These are phyloP conservation scores for Macaria notata DNA, from an alignment of 2,888 invertebrate genomes.

Conservation along the genomic window DNA sequence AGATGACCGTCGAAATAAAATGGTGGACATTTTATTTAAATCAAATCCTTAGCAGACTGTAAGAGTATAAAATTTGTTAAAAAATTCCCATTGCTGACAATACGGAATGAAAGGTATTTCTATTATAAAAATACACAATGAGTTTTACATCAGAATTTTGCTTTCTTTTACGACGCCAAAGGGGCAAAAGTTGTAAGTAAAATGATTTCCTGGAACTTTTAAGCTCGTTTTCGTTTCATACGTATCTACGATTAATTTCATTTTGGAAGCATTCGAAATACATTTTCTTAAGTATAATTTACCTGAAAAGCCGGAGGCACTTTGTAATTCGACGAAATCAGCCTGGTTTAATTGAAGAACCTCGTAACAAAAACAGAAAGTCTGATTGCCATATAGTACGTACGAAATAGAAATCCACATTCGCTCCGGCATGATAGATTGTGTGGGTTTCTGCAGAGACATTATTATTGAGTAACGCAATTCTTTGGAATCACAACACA, in stretches of 20 bases:
- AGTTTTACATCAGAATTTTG: too few species aligned
- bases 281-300: background rate
- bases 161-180: too few species aligned
- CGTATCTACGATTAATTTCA: background rate
- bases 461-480: conserved; percentile 48
- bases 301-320: background rate
- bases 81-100: too few species aligned
- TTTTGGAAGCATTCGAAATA: background rate
- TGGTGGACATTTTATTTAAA: too few species aligned
- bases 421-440: conserved; percentile 11
- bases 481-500: conserved; percentile 57
- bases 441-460: conserved; percentile 16
- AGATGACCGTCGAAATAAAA: too few species aligned
- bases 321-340: conserved; percentile 7
- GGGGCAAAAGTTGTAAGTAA: too few species aligned
- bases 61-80: too few species aligned
- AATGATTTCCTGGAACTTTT: too few species aligned
- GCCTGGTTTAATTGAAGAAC: conserved; percentile 26
- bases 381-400: conserved; percentile 22
- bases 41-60: too few species aligned
- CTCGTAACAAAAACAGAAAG: conserved; percentile 21
- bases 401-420: conserved; percentile 14
- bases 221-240: conserved; percentile 1
- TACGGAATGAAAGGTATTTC: too few species aligned
- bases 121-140: too few species aligned